Conservation (phyloP, 2,888 invertebrate species). For the Pharmacophagus antenor region DNA sequence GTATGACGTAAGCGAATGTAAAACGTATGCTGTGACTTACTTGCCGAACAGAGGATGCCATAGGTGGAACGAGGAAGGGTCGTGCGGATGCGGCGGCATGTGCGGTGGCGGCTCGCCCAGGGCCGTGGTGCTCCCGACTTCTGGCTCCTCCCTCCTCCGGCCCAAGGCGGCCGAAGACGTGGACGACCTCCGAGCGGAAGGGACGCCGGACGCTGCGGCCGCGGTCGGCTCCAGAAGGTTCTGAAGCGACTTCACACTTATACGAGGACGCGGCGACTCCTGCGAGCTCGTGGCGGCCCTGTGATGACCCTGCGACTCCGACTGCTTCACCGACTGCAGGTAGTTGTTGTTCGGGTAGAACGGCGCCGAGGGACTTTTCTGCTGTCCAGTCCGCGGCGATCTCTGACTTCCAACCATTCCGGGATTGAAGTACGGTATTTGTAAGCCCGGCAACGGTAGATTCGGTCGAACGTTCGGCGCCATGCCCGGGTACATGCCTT, state of each 20-base stretch:
- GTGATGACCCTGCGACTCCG: conserved; percentile 49
- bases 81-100: conserved; percentile 64
- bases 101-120: conserved; percentile 71
- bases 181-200: conserved; percentile 60
- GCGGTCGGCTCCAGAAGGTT: conserved; percentile 81
- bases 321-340: conserved; percentile 62
- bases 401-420: conserved; percentile 62
- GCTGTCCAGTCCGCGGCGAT: conserved; percentile 56
- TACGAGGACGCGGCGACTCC: conserved; percentile 79
- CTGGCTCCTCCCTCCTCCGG: conserved; percentile 79
- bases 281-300: conserved; percentile 56
- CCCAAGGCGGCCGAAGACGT: conserved; percentile 65
- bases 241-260: conserved; percentile 83
- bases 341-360: conserved; percentile 73
- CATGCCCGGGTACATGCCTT: conserved; percentile 67
- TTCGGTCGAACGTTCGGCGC: conserved; percentile 58
- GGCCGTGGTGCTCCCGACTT: conserved; percentile 84
- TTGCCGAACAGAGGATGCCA: conserved; percentile 94
- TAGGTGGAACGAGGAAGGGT: conserved; percentile 84
- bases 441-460: conserved; percentile 62
- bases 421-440: conserved; percentile 70
- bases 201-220: conserved; percentile 55
- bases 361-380: conserved; percentile 70
- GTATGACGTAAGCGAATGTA: background rate
- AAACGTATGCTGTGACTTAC: conserved; percentile 75